Base-by-base conservation (phyloP, 2,113 vertebrate genomes). In the Sorex araneus region DNA sequence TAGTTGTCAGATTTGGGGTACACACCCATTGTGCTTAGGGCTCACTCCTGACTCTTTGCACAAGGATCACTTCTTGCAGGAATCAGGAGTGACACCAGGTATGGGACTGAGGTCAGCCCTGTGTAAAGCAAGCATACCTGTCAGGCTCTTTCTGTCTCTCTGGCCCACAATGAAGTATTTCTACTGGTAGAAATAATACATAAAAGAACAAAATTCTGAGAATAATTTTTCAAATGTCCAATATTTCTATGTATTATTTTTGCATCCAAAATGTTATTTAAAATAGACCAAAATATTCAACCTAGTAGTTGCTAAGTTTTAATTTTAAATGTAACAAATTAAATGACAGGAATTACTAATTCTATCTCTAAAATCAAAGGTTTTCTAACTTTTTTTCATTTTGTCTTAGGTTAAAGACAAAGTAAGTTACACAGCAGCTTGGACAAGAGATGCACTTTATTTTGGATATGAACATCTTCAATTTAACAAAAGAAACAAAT, bases 401-500 rank as follows among this genome's bases (percentile, higher is more conserved):
- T 91, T 89, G 13, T 74, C 84, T 50, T 34, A 97, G 92, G 3
- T 0, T 36, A 0, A 18, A 91, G 76, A 23, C 77, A 8, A 9
- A 67, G 84, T 70, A 92, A 97, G 90, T 80, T 13, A 0, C 18
- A 1, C 94, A 13, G 25, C 57, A 80, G 0, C 88, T 11, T 94
- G 93, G 94, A 94, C 93, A 92, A 11, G 21, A 87, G 30, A 27
- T 60, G 75, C 89, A 76, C 0, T 96, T 89, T 95, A 94, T 36
- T 36, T 92, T 71, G 81, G 88, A 73, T 97, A 95, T 82, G 0
- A 25, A 63, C 0, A 10, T 57, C 64, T 34, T 32, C 27, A 2
- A 43, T 97, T 96, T 96, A 1, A 63, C 45, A 85, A 74, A 91
- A n/a, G 69, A 83, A 66, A 74, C 3, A 36, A 0, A 3, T 34